A percentile compares a stretch with the other conserved stretches of the same genome.
These are phyloP conservation scores for Pollachius pollachius DNA, from an alignment of 2,113 vertebrate species.

Conservation along the genomic window DNA sequence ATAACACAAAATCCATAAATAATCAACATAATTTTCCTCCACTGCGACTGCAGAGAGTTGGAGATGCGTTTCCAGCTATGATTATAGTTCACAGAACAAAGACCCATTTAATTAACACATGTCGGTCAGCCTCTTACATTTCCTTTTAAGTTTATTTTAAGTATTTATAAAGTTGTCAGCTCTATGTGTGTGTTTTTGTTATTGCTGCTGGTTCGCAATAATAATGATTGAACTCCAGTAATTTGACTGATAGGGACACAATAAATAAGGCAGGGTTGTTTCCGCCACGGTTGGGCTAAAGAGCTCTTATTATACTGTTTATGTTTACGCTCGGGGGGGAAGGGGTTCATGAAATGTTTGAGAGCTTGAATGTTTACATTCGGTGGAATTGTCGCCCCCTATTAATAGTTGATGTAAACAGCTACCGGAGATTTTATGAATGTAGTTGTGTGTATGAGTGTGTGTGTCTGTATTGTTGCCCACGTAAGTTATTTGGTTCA, in stretches of 20 bases:
- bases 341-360: constrained; percentile 53
- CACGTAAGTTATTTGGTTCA: neutral
- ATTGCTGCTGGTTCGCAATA: no score
- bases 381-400: constrained; percentile 53
- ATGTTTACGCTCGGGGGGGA: constrained; percentile 50
- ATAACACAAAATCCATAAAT: no score
- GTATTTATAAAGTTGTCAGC: no score
- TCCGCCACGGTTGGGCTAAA: constrained; percentile 30
- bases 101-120: no score
- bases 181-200: no score
- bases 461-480: neutral
- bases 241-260: constrained; percentile 43
- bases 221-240: neutral
- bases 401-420: constrained; percentile 63
- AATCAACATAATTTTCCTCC: no score
- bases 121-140: no score
- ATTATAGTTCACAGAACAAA: no score
- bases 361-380: constrained; percentile 63
- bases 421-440: constrained; percentile 25
- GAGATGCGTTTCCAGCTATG: no score
- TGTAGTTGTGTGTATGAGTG: constrained; percentile 1
- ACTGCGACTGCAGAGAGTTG: no score
- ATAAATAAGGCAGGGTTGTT: constrained; percentile 36
- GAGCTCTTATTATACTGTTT: constrained; percentile 45
- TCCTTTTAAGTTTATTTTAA: no score